Evolutionary conservation across 2,888 invertebrate species (phyloP).

Genomic region (Plusia festucae): DNA sequence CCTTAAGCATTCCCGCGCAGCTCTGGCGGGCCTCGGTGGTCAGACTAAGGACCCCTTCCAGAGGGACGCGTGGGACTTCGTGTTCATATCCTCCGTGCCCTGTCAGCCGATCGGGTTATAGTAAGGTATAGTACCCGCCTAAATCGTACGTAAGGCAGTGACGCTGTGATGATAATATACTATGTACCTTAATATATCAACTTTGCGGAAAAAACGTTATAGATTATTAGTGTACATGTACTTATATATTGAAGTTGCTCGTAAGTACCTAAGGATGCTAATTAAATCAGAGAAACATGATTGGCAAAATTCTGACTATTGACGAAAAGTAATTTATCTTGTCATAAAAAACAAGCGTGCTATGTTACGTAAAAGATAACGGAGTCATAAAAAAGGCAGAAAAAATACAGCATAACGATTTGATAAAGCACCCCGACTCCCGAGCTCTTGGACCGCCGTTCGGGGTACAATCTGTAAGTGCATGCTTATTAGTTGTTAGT

Average conservation of each 20-base stretch:
- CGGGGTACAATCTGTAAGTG: slow-evolving; percentile 4
- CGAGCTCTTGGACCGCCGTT: slow-evolving; percentile 11
- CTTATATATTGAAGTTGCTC: not conserved
- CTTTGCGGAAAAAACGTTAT: not conserved
- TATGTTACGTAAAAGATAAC: slow-evolving; percentile 5
- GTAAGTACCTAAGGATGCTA: not conserved
- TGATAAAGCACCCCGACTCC: not conserved
- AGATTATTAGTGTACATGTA: not conserved
- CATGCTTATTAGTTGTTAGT: slow-evolving; percentile 31
- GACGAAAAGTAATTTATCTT: slow-evolving; percentile 4
- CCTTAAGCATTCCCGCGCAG: too few relatives aligned
- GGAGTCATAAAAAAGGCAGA: not conserved
- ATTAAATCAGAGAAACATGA: not conserved
- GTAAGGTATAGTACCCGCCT: too few relatives aligned
- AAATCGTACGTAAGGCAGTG: too few relatives aligned
- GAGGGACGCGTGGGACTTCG: too few relatives aligned
- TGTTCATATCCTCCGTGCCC: too few relatives aligned
- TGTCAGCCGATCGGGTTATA: too few relatives aligned
- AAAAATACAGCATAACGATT: not conserved
- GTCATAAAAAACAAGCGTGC: slow-evolving; percentile 3
- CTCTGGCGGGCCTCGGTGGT: too few relatives aligned
- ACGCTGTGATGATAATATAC: too few relatives aligned
- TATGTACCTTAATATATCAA: not conserved
- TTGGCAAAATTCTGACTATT: not conserved
- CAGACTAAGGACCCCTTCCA: too few relatives aligned